Base-by-base conservation (phyloP, 1,140 invertebrate genomes). In the Pseudomyrmex gracilis region DNA sequence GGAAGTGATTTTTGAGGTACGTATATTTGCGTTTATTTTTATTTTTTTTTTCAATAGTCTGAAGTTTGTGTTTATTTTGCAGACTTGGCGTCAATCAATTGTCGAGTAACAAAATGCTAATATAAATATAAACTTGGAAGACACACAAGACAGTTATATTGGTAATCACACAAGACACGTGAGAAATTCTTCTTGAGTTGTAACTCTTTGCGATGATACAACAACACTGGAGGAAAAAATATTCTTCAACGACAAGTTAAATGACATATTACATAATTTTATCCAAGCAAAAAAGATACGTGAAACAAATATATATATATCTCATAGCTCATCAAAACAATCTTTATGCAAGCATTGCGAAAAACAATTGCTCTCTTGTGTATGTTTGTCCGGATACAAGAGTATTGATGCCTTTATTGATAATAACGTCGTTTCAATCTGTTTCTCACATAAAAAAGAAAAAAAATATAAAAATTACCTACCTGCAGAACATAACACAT, bases 391-490 rank as follows among this genome's bases (percentile, higher is more conserved):
- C 1, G 34, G 34, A 34, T 34, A 17, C 15, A 34, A 34, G n/a
- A 15, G 22, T 53, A n/a, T 57, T 49, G 34, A 4, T 34, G 34
- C 0, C 34, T 60, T 45, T 58, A 51, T 51, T 24, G 17, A 47
- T 22, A 58, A 64, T 58, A n/a, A 68, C 53, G n/a, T 47, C 61
- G 47, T 45, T 12, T 53, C 12, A 34, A 17, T 8, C 24, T 47
- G 76, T 24, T 53, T 74, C 68, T 71, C 43, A 10, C 82, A 60
- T 60, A 67, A 73, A 74, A 58, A 61, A 60, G 61, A 58, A 77
- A 82, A 68, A 71, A 78, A 58, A 85, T 88, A 63, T 51, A 51
- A 12, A 80, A 85, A 22, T 70, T 85, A 89, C 87, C 87, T 89
- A 89, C 87, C 87, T 89, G 86, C 51, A 58, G 51, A 66, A 85